A percentile compares a stretch with the other conserved stretches of the same genome.
Conservation (phyloP, 2,113 vertebrate species). For the Anguilla japonica region DNA sequence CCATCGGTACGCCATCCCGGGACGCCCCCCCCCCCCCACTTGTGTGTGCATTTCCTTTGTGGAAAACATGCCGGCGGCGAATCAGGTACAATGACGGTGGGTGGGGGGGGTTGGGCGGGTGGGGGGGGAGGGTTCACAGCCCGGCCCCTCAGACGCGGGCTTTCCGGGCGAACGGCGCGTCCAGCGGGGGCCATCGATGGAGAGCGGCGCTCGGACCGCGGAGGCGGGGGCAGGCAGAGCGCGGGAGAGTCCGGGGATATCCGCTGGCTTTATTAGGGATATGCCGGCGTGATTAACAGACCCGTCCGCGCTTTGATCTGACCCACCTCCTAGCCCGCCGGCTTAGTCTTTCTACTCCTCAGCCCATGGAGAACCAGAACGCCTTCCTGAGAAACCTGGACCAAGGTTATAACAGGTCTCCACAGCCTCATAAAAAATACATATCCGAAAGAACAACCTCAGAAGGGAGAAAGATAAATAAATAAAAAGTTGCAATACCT, state of each 20-base stretch:
- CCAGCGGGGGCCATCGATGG: conserved; percentile 34
- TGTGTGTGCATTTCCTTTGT: neutral
- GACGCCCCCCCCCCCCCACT: neutral
- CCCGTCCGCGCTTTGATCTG: conserved; percentile 39
- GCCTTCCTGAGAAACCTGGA: conserved; percentile 45
- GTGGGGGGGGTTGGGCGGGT: neutral
- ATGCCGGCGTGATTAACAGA: conserved; percentile 50
- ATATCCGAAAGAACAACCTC: conserved; percentile 34
- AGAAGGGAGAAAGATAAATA: neutral
- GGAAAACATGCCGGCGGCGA: conserved; percentile 30
- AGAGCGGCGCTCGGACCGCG: neutral
- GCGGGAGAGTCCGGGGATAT: conserved; percentile 33
- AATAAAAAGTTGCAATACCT: conserved; percentile 42
- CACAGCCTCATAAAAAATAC: neutral
- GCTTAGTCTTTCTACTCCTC: neutral
- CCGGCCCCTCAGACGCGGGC: neutral
- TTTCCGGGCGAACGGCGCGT: conserved; percentile 10
- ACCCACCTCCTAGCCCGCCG: neutral
- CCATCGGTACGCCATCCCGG: conserved; percentile 16
- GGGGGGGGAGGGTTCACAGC: conserved; percentile 4
- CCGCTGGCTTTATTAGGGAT: conserved; percentile 44
- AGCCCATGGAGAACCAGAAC: conserved; percentile 39
- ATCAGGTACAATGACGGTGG: conserved; percentile 21
- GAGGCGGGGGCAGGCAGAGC: conserved; percentile 3
- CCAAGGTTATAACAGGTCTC: conserved; percentile 61